Base-by-base conservation (phyloP, 2,113 vertebrate species). In the Cololabis saira region DNA sequence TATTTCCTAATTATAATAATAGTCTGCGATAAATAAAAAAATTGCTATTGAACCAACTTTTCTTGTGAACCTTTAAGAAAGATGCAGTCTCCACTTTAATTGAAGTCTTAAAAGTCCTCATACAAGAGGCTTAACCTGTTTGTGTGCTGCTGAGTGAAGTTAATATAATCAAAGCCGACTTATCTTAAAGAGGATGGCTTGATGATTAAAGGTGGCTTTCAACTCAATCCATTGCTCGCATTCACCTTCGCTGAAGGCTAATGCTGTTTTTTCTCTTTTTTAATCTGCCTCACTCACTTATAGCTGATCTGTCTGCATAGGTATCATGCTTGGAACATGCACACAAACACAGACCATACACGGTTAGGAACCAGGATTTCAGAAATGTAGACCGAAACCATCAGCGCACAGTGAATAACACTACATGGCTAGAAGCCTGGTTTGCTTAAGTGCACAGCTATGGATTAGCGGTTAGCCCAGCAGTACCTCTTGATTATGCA, bases 191-290 rank as follows among this genome's bases (percentile, higher is more conserved):
- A 74, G 57, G 67, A 80, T 62, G 57, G 56, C 66, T 74, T 22
- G 60, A 56, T 86, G 85, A 90, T 91, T 91, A 86, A 85, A 87
- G 71, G 50, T 8, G 80, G 82, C 76, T 88, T 91, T 85, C 70
- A 76, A 84, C 67, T 79, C 78, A 86, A 85, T 78, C 78, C 74
- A 62, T 48, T 51, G 40, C 71, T 86, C 84, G 81, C 85, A 88
- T 83, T 91, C 78, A 84, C 82, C 75, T 90, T 83, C 67, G 76
- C 77, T 85, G 77, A 59, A 80, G 75, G 57, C 69, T 89, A 88
- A 89, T 84, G 62, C 77, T 70, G 48, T 85, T 61, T 82, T 81
- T n/a, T n/a, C n/a, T n/a, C n/a, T n/a, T n/a, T n/a, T 78, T 81
- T 87, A 84, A 84, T 63, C 73, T 81, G 57, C 61, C 71, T 85